Base-by-base conservation (phyloP, 2,888 invertebrate species). In the Archips xylosteana region DNA sequence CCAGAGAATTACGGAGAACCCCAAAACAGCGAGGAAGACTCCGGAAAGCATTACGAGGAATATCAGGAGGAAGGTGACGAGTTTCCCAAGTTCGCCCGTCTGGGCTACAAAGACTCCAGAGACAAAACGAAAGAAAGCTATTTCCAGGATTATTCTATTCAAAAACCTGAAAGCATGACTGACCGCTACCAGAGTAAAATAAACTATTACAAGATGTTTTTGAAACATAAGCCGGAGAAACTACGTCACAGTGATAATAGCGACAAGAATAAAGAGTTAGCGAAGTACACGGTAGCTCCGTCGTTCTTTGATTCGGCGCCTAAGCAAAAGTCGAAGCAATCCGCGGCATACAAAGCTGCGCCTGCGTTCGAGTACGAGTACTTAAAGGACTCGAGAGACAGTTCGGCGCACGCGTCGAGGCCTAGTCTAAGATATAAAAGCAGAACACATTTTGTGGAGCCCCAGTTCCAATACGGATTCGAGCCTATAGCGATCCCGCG, bases 391-490 rank as follows among this genome's bases (percentile, higher is more conserved):
- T 72, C 89, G 2, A 84, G 84, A 47, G 92, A 92, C 75, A 91
- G 76, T 70, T 85, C 87, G 1, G 90, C 92, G 9, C 86, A 82
- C 70, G 89, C 89, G 0, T 87, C 92, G n/a, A 86, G 85, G 5
- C 89, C 90, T 3, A 82, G 80, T 51, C 86, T 86, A 70, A 85
- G 81, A 59, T 88, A 86, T 70, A 89, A 83, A 73, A 83, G 79
- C 70, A 90, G 86, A 79, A 92, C 92, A 51, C 88, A 88, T 74
- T 92, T 93, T 73, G 92, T 94, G 54, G 93, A 94, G 77, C 94
- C 95, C 0, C 93, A 92, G 75, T 94, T 91, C 78, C 94, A 94
- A 77, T 94, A 94, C 77, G 95, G 95, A 9, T 94, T 94, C 80
- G 92, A 94, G 76, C 94, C 95, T 10, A 84, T 92, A 70, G 80